Base-by-base conservation (phyloP, 2,888 invertebrate species). In the Toxonevra muliebris region DNA sequence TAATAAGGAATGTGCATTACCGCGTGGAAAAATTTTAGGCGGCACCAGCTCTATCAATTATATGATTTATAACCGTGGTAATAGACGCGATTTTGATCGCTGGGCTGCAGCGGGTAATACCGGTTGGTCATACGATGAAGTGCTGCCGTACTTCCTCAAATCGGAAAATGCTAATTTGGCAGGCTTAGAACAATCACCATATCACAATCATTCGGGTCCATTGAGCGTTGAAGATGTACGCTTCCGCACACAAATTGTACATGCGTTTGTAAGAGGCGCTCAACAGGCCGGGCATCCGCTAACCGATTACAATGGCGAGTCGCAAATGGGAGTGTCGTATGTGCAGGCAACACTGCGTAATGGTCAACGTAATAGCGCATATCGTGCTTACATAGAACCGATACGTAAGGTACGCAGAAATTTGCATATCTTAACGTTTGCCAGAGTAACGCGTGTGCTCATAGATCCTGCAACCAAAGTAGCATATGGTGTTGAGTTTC, bases 1-100 rank as follows among this genome's bases (percentile, higher is more conserved):
- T 58, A 76, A 78, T 41, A 76, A 79, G 17, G 69, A 75, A 59
- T 83, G 83, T 72, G 68, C 74, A 2, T 83, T 84, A 79, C 88
- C 88, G 1, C 82, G 88, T 12, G 89, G 89, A n/a, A 88, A 85
- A 77, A 87, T 86, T 1, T 80, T 89, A 1, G 89, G 88, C 1
- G 89, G 89, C 2, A 84, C 86, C 1, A 87, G 87, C 61, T 86
- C 87, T 15, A 85, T 89, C 64, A 89, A 89, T 80, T 88, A 87
- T 77, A 89, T 89, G 89, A 87, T 91, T 63, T 92, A 92, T 81
- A 89, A 91, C 0, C 86, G 93, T 67, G 93, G 93, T 1, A 88
- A 91, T 73, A 87, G 87, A 2, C 82, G 85, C 19, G 92, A 93
- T 77, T 93, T 90, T 86, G 90, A 93, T 75, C 84, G 87, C 76